phyloP scores from a whole-genome alignment of 2,797 vertebrate species.

The Simalia tracyae region DNA sequence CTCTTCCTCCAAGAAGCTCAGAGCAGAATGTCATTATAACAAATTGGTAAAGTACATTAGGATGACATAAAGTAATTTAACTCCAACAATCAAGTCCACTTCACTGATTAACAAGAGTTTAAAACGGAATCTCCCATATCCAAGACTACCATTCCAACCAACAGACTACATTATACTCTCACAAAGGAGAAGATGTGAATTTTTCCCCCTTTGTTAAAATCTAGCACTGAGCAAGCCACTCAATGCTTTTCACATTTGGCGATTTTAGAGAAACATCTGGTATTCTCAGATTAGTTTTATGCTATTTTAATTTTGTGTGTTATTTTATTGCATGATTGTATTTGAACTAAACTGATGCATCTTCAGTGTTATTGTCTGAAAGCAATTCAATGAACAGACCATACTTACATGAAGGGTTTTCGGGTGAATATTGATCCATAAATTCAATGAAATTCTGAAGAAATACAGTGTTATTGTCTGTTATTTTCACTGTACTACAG shows the following conservation, averaged over 20 bases:
- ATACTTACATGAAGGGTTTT: constrained; percentile 88
- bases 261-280: no score
- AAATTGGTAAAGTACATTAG: background rate
- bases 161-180: background rate
- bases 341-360: background rate
- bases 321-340: background rate
- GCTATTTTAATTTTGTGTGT: background rate
- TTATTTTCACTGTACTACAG: constrained; percentile 88
- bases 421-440: constrained; percentile 86
- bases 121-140: background rate
- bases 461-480: constrained; percentile 92
- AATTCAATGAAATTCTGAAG: constrained; percentile 89
- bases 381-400: background rate
- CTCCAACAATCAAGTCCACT: no score
- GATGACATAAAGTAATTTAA: background rate
- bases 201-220: no score
- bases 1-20: background rate
- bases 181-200: background rate
- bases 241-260: no score
- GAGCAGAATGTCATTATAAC: background rate
- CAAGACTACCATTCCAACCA: background rate
- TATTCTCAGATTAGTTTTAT: background rate
- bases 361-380: background rate
- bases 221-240: no score
- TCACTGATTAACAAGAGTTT: background rate